Evolutionary conservation across 2,113 vertebrate species (phyloP).

Genomic region (Dissostichus mawsoni): DNA sequence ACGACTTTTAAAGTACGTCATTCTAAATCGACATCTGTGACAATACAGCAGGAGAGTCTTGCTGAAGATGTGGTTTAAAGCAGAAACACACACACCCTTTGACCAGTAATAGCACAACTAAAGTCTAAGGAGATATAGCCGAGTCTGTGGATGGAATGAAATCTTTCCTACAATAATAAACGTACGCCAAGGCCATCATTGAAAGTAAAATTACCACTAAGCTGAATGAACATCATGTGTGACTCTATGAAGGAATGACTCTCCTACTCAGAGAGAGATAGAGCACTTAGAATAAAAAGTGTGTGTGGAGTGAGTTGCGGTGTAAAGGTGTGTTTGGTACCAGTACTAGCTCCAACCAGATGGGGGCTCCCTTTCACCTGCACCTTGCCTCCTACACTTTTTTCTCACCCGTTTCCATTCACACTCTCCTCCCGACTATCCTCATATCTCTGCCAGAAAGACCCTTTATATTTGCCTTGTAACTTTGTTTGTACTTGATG

Average conservation of each 20-base stretch:
- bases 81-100: too few species aligned
- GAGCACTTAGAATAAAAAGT: background rate
- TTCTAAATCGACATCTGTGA: too few species aligned
- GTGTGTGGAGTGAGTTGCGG: fast-evolving
- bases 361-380: slow-evolving; percentile 65
- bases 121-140: slow-evolving; percentile 16
- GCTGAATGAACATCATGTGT: slow-evolving; percentile 34
- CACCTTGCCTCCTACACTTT: slow-evolving; percentile 24
- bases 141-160: slow-evolving; percentile 17
- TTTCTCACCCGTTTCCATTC: slow-evolving; percentile 18
- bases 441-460: slow-evolving; percentile 17
- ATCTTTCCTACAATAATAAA: slow-evolving; percentile 25
- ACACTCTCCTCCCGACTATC: background rate
- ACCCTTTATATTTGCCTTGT: slow-evolving; percentile 27
- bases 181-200: background rate
- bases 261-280: slow-evolving; percentile 6
- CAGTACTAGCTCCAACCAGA: slow-evolving; percentile 57
- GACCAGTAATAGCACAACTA: background rate
- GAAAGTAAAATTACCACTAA: slow-evolving; percentile 36
- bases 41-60: too few species aligned
- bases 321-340: background rate
- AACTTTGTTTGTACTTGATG: slow-evolving; percentile 50
- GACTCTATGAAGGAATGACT: slow-evolving; percentile 26
- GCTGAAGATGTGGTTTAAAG: too few species aligned
- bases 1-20: too few species aligned